Evolutionary conservation across 2,888 invertebrate genomes (phyloP).

Genomic region (Ormyrus pomaceus): DNA sequence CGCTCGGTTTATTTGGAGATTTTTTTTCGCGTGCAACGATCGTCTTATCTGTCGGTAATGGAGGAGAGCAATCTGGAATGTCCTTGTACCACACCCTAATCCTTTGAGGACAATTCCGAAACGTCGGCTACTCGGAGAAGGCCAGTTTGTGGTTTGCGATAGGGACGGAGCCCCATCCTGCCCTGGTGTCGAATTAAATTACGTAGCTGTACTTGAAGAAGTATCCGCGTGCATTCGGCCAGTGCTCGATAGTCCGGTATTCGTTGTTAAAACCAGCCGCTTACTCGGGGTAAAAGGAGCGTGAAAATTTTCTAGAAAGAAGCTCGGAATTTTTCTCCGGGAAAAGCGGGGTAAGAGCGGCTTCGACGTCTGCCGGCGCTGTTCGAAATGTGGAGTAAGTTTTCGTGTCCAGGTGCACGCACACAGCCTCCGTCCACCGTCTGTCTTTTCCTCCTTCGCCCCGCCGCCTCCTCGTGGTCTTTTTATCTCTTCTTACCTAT

Average conservation of each 20-base stretch:
- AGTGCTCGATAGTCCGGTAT: too few species aligned
- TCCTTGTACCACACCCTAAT: neutral
- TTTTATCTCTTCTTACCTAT: neutral
- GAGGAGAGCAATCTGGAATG: conserved; percentile 8
- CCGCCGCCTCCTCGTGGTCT: neutral
- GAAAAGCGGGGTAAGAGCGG: neutral
- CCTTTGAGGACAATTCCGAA: conserved; percentile 19
- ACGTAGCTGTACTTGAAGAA: too few species aligned
- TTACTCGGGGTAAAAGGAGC: too few species aligned
- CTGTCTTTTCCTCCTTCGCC: neutral
- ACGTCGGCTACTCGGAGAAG: neutral
- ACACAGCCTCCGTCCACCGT: too few species aligned
- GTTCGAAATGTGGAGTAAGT: conserved; percentile 22
- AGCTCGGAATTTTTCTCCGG: too few species aligned
- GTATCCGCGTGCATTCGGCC: too few species aligned
- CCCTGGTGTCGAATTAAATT: too few species aligned
- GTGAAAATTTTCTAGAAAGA: too few species aligned
- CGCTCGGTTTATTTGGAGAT: too few species aligned
- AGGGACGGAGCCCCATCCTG: neutral
- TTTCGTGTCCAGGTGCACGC: neutral
- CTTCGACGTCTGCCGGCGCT: conserved; percentile 33
- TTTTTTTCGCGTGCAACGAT: too few species aligned
- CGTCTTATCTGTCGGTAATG: too few species aligned
- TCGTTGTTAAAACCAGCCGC: too few species aligned
- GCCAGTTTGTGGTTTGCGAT: neutral